Percentiles rank a stretch among this genome's conserved stretches.
Conservation (phyloP, 2,888 invertebrate species). For the Caenorhabditis afra region DNA sequence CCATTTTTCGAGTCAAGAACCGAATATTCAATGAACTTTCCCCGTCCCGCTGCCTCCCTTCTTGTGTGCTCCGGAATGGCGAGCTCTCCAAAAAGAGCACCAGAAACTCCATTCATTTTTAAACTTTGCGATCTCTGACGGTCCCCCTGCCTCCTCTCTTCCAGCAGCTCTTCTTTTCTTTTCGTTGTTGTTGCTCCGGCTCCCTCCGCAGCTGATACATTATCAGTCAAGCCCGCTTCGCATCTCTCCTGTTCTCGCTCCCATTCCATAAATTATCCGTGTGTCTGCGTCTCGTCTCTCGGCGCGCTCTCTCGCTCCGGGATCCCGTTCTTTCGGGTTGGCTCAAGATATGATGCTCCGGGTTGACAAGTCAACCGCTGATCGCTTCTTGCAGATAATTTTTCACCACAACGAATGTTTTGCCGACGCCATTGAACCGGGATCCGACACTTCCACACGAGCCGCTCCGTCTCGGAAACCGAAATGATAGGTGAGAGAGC, state of each 20-base stretch:
- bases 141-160: conserved; percentile 20
- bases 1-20: conserved; percentile 3
- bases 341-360: conserved; percentile 28
- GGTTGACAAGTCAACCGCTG: conserved; percentile 44
- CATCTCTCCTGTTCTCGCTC: conserved; percentile 5
- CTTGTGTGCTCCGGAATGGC: conserved; percentile 9
- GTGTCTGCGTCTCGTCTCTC: conserved; percentile 20
- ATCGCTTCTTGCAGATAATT: conserved; percentile 41
- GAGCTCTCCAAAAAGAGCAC: neutral
- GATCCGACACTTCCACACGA: too few relatives aligned
- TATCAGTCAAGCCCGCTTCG: conserved; percentile 36
- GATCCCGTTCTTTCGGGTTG: conserved; percentile 10
- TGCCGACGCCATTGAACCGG: conserved; percentile 2
- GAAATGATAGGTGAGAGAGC: conserved; percentile 5
- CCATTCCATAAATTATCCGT: conserved; percentile 43
- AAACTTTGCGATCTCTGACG: conserved; percentile 10
- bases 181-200: neutral
- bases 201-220: conserved; percentile 44
- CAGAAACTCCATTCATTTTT: conserved; percentile 29
- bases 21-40: conserved; percentile 34
- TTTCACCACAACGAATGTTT: conserved; percentile 12
- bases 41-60: neutral
- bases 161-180: conserved; percentile 2
- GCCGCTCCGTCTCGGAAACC: too few relatives aligned
- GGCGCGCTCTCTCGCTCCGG: neutral